These are phyloP conservation scores for Ophraella communa DNA, from an alignment of 2,888 invertebrate species.

Conservation along the genomic window DNA sequence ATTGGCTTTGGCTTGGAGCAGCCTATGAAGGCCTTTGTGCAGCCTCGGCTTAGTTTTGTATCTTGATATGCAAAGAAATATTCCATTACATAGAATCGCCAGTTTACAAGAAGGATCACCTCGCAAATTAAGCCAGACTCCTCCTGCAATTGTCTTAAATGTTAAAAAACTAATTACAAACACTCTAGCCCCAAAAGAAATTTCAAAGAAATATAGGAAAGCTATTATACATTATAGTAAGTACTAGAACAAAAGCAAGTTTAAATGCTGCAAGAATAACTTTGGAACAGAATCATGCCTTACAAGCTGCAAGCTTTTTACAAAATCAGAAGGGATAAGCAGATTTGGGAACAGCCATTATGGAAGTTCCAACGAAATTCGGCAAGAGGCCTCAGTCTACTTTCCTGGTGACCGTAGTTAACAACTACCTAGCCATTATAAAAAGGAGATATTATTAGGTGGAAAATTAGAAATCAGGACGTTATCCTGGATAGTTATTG, in stretches of 20 bases:
- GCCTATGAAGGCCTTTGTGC: conserved; percentile 87
- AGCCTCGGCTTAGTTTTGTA: conserved; percentile 85
- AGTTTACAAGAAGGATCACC: conserved; percentile 74
- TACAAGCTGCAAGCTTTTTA: conserved; percentile 88
- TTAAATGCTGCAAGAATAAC: conserved; percentile 93
- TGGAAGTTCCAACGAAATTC: too few species aligned
- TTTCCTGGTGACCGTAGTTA: too few species aligned
- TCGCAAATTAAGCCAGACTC: conserved; percentile 49
- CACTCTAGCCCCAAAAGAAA: conserved; percentile 82
- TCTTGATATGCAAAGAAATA: conserved; percentile 78
- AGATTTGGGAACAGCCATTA: too few species aligned
- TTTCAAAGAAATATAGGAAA: conserved; percentile 86
- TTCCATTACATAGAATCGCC: conserved; percentile 81
- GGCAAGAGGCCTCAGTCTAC: too few species aligned
- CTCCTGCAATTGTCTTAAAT: conserved; percentile 35
- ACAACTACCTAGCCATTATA: too few species aligned
- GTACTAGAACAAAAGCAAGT: conserved; percentile 90
- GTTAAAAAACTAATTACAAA: conserved; percentile 66
- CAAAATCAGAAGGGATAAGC: too few species aligned
- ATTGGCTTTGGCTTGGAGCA: conserved; percentile 96
- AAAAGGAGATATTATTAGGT: too few species aligned
- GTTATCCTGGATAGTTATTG: too few species aligned
- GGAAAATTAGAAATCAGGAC: too few species aligned
- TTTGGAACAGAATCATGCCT: conserved; percentile 80
- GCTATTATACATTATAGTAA: conserved; percentile 95